These are phyloP conservation scores for Urocyon cinereoargenteus DNA, from an alignment of 2,797 vertebrate species.

Conservation along the genomic window DNA sequence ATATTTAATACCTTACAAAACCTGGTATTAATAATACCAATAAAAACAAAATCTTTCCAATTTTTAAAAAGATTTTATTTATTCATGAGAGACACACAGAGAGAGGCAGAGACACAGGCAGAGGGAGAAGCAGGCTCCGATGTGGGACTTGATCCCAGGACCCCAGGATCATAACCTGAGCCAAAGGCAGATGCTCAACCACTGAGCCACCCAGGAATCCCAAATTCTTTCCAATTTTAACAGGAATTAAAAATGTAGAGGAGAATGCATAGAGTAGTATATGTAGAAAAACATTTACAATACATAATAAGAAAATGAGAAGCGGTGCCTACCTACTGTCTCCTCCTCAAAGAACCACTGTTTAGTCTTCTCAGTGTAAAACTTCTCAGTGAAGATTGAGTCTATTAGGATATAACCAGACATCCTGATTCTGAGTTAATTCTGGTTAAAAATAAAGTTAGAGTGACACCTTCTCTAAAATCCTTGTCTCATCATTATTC, in stretches of 20 bases:
- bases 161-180: no score
- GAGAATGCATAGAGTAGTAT: not conserved
- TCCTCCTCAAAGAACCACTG: not conserved
- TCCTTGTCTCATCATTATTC: no score
- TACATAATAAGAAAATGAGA: not conserved
- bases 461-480: not conserved
- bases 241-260: not conserved
- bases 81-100: no score
- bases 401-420: not conserved
- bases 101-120: no score
- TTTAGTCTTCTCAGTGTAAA: not conserved
- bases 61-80: not conserved
- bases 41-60: not conserved
- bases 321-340: not conserved
- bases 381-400: fast-evolving
- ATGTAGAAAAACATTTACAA: not conserved
- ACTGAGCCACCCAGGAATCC: no score
- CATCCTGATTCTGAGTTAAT: not conserved
- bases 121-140: no score
- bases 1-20: no score
- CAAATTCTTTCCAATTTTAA: not conserved
- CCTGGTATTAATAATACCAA: not conserved
- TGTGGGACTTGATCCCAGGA: no score
- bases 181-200: no score
- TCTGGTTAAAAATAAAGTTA: not conserved